A percentile compares a stretch with the other conserved stretches of the same genome.
These are phyloP conservation scores for Taphrorychus bicolor DNA, from an alignment of 2,888 invertebrate genomes.

Conservation along the genomic window DNA sequence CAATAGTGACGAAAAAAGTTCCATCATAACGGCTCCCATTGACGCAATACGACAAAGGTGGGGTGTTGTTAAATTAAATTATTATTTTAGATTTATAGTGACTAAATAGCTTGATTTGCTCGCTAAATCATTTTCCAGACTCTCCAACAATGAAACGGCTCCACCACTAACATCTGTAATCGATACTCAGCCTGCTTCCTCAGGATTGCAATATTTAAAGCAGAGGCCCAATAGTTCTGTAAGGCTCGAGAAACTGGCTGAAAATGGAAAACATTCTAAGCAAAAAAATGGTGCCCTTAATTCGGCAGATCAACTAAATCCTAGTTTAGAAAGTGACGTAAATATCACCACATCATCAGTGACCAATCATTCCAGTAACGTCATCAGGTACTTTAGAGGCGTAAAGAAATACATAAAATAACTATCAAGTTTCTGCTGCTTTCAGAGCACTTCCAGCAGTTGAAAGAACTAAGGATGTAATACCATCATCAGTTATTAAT, in stretches of 20 bases:
- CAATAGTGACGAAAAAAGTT: not conserved
- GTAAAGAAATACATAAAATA: too few species aligned
- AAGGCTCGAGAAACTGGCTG: conserved; percentile 38
- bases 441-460: too few species aligned
- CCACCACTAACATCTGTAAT: not conserved
- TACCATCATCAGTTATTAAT: too few species aligned
- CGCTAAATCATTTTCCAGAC: not conserved
- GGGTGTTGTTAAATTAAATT: not conserved
- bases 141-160: not conserved
- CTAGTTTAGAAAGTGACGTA: too few species aligned
- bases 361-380: too few species aligned
- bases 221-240: conserved; percentile 45
- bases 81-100: not conserved
- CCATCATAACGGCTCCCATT: conserved; percentile 52
- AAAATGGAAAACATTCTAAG: conserved; percentile 16
- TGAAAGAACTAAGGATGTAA: too few species aligned
- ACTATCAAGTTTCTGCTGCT: too few species aligned
- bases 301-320: not conserved
- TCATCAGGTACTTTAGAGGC: too few species aligned
- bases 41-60: conserved; percentile 65
- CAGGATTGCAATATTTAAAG: conserved; percentile 14
- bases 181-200: too few species aligned
- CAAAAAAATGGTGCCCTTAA: not conserved
- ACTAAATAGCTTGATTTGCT: too few species aligned
- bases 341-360: too few species aligned